These are phyloP conservation scores for Halcyon malimbica DNA, from an alignment of 2,113 vertebrate genomes.

Conservation along the genomic window DNA sequence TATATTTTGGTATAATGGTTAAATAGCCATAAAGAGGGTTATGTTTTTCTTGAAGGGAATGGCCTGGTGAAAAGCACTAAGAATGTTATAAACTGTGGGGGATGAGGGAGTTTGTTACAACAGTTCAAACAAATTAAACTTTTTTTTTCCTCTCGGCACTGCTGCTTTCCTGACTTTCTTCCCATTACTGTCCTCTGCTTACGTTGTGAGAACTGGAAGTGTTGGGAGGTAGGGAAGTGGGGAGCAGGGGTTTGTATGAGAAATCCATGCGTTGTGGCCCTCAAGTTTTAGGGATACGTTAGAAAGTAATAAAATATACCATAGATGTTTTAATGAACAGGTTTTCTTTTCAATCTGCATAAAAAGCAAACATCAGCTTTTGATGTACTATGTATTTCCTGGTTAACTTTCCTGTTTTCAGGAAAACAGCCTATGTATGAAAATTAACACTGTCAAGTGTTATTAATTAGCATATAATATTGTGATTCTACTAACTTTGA, in stretches of 20 bases:
- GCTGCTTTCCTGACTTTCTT: background rate
- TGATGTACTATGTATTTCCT: background rate
- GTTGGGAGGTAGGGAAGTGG: background rate
- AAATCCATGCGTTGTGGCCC: background rate
- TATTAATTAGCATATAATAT: background rate
- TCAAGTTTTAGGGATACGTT: background rate
- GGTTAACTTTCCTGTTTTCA: background rate
- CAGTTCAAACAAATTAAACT: background rate
- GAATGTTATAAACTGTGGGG: background rate
- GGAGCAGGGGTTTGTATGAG: background rate
- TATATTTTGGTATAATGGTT: background rate
- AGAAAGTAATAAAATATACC: background rate
- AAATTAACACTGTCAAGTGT: background rate
- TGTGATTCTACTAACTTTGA: background rate
- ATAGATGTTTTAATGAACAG: background rate
- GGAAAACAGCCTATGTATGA: background rate
- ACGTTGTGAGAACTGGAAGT: background rate
- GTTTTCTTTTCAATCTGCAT: background rate
- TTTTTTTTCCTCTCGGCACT: background rate
- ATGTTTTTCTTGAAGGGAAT: background rate
- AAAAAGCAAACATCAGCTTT: background rate
- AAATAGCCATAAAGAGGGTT: background rate
- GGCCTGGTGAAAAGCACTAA: background rate
- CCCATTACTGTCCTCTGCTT: background rate
- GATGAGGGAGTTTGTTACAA: background rate